These are phyloP conservation scores for Nyctereutes procyonoides DNA, from an alignment of 2,113 vertebrate genomes.

Conservation along the genomic window DNA sequence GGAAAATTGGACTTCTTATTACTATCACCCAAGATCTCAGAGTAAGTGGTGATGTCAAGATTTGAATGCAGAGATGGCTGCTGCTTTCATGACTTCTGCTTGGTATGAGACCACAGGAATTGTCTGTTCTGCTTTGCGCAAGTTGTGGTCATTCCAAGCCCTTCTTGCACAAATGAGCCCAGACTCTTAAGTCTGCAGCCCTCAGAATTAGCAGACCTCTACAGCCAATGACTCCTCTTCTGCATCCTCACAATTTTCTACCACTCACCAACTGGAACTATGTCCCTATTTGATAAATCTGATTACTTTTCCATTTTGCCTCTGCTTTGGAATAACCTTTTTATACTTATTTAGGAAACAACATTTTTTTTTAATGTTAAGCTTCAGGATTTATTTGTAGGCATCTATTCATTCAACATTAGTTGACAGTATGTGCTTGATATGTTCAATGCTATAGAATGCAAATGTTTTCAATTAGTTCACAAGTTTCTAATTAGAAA, in stretches of 20 bases:
- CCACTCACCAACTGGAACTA: neutral
- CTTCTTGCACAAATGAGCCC: neutral
- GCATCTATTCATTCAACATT: neutral
- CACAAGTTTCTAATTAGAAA: neutral
- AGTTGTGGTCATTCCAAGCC: neutral
- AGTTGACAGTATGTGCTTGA: neutral
- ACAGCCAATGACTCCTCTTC: neutral
- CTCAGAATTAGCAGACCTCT: neutral
- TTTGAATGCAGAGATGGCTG: neutral
- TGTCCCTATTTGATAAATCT: neutral
- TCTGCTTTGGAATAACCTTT: neutral
- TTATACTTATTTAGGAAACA: neutral
- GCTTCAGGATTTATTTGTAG: neutral
- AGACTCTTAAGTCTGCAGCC: neutral
- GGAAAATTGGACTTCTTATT: neutral
- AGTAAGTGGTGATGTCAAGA: neutral
- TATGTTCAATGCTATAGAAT: neutral
- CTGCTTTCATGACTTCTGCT: neutral
- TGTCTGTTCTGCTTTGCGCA: neutral
- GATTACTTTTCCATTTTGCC: neutral
- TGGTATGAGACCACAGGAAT: neutral
- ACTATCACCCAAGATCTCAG: neutral
- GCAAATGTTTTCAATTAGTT: constrained; percentile 26
- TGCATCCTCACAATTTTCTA: neutral
- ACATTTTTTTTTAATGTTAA: neutral